Percentiles rank a stretch among this genome's conserved stretches.
phyloP scores from a whole-genome alignment of 2,797 vertebrate species.

The Propithecus deckenii region DNA sequence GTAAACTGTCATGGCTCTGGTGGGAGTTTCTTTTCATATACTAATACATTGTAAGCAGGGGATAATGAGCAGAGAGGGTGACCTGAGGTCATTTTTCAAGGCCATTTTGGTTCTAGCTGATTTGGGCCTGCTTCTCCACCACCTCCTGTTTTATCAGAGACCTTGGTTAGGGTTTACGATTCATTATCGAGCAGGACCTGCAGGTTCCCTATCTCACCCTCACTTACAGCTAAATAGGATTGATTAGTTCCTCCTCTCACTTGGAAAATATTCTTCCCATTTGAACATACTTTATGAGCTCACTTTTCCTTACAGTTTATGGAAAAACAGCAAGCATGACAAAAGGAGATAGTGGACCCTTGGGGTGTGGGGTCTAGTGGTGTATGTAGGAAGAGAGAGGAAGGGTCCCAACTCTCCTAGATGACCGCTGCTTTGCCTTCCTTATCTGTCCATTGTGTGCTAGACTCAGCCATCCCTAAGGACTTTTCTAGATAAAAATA shows the following conservation, averaged over 20 bases:
- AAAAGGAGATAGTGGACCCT: background rate
- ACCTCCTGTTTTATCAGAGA: background rate
- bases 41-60: background rate
- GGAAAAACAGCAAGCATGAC: background rate
- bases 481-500: background rate
- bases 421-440: background rate
- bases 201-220: background rate
- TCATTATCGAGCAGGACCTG: background rate
- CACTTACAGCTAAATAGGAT: background rate
- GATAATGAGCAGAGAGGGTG: background rate
- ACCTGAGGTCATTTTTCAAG: background rate
- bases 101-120: background rate
- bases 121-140: background rate
- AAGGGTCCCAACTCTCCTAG: background rate
- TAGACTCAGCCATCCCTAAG: background rate
- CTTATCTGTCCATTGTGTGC: background rate
- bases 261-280: background rate
- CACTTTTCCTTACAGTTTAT: background rate
- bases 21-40: background rate
- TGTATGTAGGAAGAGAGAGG: rapidly evolving
- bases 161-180: background rate
- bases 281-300: background rate
- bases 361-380: rapidly evolving
- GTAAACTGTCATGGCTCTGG: background rate
- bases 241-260: background rate